These are phyloP conservation scores for Dromius quadrimaculatus DNA, from an alignment of 2,888 invertebrate species.

Conservation along the genomic window DNA sequence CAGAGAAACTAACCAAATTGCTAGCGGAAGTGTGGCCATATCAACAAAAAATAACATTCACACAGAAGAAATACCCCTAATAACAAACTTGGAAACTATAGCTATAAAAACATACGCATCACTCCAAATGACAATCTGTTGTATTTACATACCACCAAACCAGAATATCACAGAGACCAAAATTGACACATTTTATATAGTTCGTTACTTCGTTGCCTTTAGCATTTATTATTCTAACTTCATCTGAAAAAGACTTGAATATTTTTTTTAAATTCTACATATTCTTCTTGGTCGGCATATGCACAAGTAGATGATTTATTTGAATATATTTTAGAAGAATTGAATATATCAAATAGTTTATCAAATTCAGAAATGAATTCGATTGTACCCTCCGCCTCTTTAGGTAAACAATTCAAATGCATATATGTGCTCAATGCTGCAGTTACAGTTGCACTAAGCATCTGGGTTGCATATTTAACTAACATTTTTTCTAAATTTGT, in stretches of 20 bases:
- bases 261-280: slow-evolving; percentile 54
- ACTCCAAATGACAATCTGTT: too few relatives aligned
- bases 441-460: slow-evolving; percentile 56
- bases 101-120: too few relatives aligned
- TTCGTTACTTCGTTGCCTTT: slow-evolving; percentile 54
- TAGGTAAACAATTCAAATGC: slow-evolving; percentile 52
- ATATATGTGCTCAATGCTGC: slow-evolving; percentile 54
- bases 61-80: too few relatives aligned
- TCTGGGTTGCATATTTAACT: slow-evolving; percentile 55
- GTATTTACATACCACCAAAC: too few relatives aligned
- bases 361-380: slow-evolving; percentile 55
- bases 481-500: slow-evolving; percentile 56
- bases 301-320: slow-evolving; percentile 51
- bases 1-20: too few relatives aligned
- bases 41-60: too few relatives aligned
- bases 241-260: slow-evolving; percentile 51
- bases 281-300: too few relatives aligned
- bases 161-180: too few relatives aligned
- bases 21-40: too few relatives aligned
- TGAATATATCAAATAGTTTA: slow-evolving; percentile 57
- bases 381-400: slow-evolving; percentile 52
- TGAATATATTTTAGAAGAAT: slow-evolving; percentile 53
- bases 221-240: slow-evolving; percentile 52
- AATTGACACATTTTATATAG: slow-evolving; percentile 41
- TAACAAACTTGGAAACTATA: too few relatives aligned